Evolutionary conservation across 2,888 invertebrate species (phyloP).

Genomic region (Patella ulyssiponensis): DNA sequence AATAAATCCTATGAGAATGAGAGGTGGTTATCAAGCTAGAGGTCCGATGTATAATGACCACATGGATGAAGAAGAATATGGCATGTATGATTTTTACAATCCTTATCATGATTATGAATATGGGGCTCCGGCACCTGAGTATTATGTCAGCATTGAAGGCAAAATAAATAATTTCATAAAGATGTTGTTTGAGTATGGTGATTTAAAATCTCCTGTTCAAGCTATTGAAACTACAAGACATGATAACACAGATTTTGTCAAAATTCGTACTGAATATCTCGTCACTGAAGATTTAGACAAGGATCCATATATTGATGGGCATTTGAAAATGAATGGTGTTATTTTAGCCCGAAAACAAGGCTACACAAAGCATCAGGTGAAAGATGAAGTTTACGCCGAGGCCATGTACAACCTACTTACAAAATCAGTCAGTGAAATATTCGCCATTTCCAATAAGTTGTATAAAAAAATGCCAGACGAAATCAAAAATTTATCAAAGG

Average conservation of each 20-base stretch:
- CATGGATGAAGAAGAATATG: not conserved
- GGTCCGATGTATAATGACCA: too few species aligned
- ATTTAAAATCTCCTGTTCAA: not conserved
- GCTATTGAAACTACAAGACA: not conserved
- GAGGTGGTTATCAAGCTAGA: not conserved
- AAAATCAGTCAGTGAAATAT: not conserved
- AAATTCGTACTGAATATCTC: not conserved
- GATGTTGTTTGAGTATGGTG: not conserved
- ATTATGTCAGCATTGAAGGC: slow-evolving; percentile 3
- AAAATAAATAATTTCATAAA: not conserved
- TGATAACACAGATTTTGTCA: not conserved
- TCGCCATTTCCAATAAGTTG: not conserved
- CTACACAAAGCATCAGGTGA: slow-evolving; percentile 5
- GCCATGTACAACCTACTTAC: not conserved
- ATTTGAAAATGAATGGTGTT: not conserved
- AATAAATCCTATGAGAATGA: too few species aligned
- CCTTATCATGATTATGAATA: slow-evolving; percentile 8
- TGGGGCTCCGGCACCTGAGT: not conserved
- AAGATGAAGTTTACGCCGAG: not conserved
- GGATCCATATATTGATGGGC: not conserved
- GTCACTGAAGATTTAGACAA: not conserved
- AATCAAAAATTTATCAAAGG: not conserved
- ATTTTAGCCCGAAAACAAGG: not conserved
- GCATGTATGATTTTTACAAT: not conserved
- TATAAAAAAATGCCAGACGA: not conserved